A percentile compares a stretch with the other conserved stretches of the same genome.
Evolutionary conservation across 1,140 invertebrate species (phyloP).

Genomic region (Probaryconus sp.): DNA sequence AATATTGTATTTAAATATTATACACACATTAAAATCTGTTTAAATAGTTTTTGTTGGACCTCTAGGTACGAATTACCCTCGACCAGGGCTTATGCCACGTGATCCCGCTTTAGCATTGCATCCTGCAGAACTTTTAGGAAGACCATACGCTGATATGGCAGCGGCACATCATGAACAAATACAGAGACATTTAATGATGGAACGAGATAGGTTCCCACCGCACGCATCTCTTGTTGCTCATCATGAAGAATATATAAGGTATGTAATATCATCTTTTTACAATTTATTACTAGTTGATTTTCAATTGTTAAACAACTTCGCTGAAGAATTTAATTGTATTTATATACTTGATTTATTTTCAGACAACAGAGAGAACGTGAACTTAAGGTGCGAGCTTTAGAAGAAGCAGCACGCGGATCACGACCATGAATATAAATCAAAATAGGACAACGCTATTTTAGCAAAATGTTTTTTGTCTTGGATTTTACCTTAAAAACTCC

Average conservation of each 20-base stretch:
- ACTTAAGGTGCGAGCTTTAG: constrained; percentile 89
- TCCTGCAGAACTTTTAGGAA: constrained; percentile 86
- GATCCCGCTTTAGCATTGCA: constrained; percentile 82
- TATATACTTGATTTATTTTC: too few species aligned
- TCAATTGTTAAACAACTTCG: too few species aligned
- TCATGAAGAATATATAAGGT: constrained; percentile 91
- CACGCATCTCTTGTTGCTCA: constrained; percentile 84
- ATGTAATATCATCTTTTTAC: too few species aligned
- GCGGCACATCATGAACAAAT: constrained; percentile 91
- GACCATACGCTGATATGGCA: constrained; percentile 90
- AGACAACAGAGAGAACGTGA: constrained; percentile 90
- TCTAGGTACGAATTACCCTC: constrained; percentile 81
- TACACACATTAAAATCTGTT: too few species aligned
- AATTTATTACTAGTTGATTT: too few species aligned
- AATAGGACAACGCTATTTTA: too few species aligned
- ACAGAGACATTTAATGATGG: constrained; percentile 90
- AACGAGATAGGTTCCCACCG: constrained; percentile 85
- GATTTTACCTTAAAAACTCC: too few species aligned
- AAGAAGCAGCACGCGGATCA: constrained; percentile 89
- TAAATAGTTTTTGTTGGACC: too few species aligned
- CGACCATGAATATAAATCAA: constrained; percentile 77
- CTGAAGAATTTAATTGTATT: too few species aligned
- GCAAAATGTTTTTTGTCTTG: too few species aligned
- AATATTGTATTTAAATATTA: too few species aligned
- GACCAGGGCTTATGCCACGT: constrained; percentile 81